Evolutionary conservation across 2,113 vertebrate species (phyloP).

Genomic region (Paralichthys olivaceus): DNA sequence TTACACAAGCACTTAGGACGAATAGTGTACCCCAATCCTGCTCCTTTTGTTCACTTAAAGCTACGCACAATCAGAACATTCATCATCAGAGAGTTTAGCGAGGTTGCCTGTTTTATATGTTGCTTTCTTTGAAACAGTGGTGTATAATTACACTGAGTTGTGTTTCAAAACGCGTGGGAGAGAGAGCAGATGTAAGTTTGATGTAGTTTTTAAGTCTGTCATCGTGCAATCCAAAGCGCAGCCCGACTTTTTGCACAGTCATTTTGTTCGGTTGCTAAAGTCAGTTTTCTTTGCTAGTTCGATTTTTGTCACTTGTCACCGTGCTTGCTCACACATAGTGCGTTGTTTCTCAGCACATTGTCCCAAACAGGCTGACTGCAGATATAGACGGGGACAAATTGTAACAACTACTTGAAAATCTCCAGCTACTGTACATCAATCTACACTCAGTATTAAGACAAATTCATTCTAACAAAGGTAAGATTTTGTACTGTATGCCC

Average conservation of each 20-base stretch:
- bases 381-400: slow-evolving; percentile 51
- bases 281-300: slow-evolving; percentile 3
- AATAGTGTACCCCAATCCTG: slow-evolving; percentile 62
- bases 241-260: slow-evolving; percentile 63
- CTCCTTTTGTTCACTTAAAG: slow-evolving; percentile 72
- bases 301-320: slow-evolving; percentile 20
- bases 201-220: slow-evolving; percentile 33
- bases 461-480: slow-evolving; percentile 50
- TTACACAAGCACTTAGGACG: slow-evolving; percentile 80
- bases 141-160: slow-evolving; percentile 31
- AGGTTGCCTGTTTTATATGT: slow-evolving; percentile 57
- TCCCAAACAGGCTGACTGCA: slow-evolving; percentile 46
- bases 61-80: slow-evolving; percentile 82
- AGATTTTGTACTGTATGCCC: slow-evolving; percentile 54
- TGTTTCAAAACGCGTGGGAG: slow-evolving; percentile 27
- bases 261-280: slow-evolving; percentile 45
- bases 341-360: slow-evolving; percentile 44
- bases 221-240: slow-evolving; percentile 42
- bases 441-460: slow-evolving; percentile 45
- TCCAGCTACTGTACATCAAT: slow-evolving; percentile 64
- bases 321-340: slow-evolving; percentile 34
- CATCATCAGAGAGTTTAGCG: slow-evolving; percentile 54
- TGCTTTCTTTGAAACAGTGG: slow-evolving; percentile 48
- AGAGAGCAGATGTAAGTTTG: slow-evolving; percentile 21
- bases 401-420: slow-evolving; percentile 69